phyloP scores from a whole-genome alignment of 2,888 invertebrate genomes.

The Tyria jacobaeae region DNA sequence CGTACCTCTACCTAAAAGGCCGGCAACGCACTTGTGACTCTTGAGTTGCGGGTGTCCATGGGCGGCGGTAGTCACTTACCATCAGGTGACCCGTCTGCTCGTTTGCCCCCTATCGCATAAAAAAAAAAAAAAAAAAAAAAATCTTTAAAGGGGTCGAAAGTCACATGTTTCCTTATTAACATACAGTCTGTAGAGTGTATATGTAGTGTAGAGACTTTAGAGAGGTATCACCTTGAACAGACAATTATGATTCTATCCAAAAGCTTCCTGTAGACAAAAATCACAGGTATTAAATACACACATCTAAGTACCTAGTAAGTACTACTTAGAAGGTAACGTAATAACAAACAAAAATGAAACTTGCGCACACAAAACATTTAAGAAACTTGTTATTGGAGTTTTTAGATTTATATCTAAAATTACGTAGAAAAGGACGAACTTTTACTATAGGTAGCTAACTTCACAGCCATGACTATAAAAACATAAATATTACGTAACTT shows the following conservation, averaged over 20 bases:
- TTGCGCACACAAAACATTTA: background rate
- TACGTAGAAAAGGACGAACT: background rate
- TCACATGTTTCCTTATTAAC: too few species aligned
- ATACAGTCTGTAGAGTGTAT: too few species aligned
- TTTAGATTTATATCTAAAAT: background rate
- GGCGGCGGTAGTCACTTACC: too few species aligned
- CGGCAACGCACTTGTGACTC: too few species aligned
- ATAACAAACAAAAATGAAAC: background rate
- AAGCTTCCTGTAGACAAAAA: background rate
- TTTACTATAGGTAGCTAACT: constrained; percentile 1
- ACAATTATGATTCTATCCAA: constrained; percentile 1
- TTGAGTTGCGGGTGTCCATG: too few species aligned
- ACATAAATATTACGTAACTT: constrained; percentile 43
- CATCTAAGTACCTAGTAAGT: background rate
- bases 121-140: too few species aligned
- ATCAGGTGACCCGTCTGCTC: too few species aligned
- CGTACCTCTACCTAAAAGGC: too few species aligned
- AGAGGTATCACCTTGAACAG: too few species aligned
- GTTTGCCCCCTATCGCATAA: too few species aligned
- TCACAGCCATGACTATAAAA: constrained; percentile 33
- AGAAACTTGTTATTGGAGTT: background rate
- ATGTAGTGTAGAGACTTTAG: too few species aligned
- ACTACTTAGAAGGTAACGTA: background rate
- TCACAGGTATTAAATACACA: background rate
- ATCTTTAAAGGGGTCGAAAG: too few species aligned